Evolutionary conservation across 2,797 vertebrate genomes (phyloP).

Genomic region (Mus minutoides): DNA sequence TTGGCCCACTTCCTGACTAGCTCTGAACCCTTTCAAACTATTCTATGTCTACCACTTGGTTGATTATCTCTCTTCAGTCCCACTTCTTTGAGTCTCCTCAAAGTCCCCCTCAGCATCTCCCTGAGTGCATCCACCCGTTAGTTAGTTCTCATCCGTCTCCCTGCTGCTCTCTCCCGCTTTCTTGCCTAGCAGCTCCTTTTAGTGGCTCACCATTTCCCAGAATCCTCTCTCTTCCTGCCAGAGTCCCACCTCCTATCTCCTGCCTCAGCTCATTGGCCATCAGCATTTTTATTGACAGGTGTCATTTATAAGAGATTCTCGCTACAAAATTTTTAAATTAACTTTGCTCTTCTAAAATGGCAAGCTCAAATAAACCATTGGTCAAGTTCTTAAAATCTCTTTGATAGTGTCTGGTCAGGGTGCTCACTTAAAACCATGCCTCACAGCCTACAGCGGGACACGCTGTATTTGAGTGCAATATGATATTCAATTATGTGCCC

Average conservation of each 20-base stretch:
- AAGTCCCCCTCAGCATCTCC: neutral
- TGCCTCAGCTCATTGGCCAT: neutral
- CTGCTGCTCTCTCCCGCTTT: neutral
- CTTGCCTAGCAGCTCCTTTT: neutral
- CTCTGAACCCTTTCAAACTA: neutral
- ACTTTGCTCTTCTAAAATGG: neutral
- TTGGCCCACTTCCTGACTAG: neutral
- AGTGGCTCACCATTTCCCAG: neutral
- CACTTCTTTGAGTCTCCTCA: neutral
- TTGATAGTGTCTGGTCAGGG: neutral
- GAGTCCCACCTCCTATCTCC: neutral
- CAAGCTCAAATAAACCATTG: neutral
- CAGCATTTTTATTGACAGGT: neutral
- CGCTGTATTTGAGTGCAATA: neutral
- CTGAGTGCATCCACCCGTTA: neutral
- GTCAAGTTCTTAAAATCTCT: neutral
- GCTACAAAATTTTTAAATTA: neutral
- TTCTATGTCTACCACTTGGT: neutral
- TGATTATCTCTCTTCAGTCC: neutral
- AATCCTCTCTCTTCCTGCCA: neutral
- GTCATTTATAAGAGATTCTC: no score
- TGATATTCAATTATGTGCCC: neutral
- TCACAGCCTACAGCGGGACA: neutral
- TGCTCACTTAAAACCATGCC: neutral
- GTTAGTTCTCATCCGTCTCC: neutral